Conservation (phyloP, 1,140 invertebrate genomes). For the Nixonia krombeini region DNA sequence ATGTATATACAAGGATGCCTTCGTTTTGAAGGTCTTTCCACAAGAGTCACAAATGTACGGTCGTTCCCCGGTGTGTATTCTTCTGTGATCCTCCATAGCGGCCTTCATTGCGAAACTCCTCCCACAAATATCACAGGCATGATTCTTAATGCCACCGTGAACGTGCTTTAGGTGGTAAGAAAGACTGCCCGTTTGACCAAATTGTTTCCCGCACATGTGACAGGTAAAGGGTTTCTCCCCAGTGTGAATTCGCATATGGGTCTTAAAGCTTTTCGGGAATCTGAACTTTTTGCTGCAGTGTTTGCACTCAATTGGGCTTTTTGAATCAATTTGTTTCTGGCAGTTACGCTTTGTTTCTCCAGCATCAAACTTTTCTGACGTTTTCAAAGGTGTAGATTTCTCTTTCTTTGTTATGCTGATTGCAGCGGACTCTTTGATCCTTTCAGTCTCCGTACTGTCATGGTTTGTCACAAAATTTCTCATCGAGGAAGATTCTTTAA, state of each 20-base stretch:
- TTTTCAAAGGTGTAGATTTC: too few species aligned
- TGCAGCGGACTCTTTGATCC: too few species aligned
- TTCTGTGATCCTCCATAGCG: constrained; percentile 76
- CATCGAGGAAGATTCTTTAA: too few species aligned
- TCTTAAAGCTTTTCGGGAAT: too few species aligned
- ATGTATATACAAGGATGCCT: constrained; percentile 74
- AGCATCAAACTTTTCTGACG: too few species aligned
- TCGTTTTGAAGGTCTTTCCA: constrained; percentile 72
- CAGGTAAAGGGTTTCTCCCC: constrained; percentile 45
- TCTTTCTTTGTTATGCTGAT: too few species aligned
- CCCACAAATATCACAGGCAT: constrained; percentile 63
- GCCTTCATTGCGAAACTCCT: constrained; percentile 71
- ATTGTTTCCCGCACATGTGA: constrained; percentile 52
- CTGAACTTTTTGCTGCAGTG: constrained; percentile 48
- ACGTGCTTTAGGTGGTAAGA: constrained; percentile 54
- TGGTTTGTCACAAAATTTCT: too few species aligned
- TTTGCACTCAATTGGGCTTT: constrained; percentile 27
- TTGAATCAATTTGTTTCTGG: not conserved
- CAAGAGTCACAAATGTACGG: constrained; percentile 78
- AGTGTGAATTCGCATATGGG: constrained; percentile 38
- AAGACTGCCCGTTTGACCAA: constrained; percentile 49
- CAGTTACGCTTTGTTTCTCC: too few species aligned
- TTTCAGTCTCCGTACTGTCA: too few species aligned
- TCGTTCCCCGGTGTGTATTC: constrained; percentile 76
- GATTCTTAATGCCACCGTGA: constrained; percentile 61